These are phyloP conservation scores for Equus przewalskii DNA, from an alignment of 2,113 vertebrate genomes.

Conservation along the genomic window DNA sequence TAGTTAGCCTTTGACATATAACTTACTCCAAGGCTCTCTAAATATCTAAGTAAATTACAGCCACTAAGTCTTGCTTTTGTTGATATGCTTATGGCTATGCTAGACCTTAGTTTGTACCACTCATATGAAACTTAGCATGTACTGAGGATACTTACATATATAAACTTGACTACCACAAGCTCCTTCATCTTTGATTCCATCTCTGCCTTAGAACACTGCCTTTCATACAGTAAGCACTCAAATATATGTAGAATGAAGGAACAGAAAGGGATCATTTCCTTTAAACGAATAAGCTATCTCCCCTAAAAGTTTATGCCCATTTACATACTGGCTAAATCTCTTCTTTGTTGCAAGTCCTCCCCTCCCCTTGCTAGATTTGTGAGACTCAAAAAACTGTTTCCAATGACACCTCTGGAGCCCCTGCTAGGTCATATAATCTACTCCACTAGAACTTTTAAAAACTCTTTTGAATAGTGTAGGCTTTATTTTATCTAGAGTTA, in stretches of 20 bases:
- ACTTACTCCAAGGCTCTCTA: conserved; percentile 20
- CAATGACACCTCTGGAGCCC: neutral
- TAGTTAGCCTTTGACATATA: neutral
- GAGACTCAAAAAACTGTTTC: conserved; percentile 54
- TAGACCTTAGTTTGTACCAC: neutral
- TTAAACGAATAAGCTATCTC: conserved; percentile 38
- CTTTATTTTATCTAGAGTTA: conserved; percentile 59
- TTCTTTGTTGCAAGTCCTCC: neutral
- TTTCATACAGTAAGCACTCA: conserved; percentile 33
- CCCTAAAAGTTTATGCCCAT: neutral
- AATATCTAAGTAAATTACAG: conserved; percentile 49
- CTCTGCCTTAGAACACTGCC: conserved; percentile 17
- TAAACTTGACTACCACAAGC: neutral
- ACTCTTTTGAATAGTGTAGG: neutral
- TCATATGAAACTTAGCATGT: neutral
- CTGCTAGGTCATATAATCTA: conserved; percentile 4
- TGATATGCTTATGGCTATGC: neutral
- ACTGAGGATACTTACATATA: neutral
- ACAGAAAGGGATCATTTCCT: conserved; percentile 6
- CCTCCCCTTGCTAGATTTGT: conserved; percentile 34
- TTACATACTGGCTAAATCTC: conserved; percentile 6
- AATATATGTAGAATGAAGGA: neutral
- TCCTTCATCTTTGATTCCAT: conserved; percentile 22
- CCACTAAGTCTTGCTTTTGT: conserved; percentile 28
- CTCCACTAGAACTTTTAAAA: neutral